These are phyloP conservation scores for Ceriagrion tenellum DNA, from an alignment of 2,888 invertebrate species.

Conservation along the genomic window DNA sequence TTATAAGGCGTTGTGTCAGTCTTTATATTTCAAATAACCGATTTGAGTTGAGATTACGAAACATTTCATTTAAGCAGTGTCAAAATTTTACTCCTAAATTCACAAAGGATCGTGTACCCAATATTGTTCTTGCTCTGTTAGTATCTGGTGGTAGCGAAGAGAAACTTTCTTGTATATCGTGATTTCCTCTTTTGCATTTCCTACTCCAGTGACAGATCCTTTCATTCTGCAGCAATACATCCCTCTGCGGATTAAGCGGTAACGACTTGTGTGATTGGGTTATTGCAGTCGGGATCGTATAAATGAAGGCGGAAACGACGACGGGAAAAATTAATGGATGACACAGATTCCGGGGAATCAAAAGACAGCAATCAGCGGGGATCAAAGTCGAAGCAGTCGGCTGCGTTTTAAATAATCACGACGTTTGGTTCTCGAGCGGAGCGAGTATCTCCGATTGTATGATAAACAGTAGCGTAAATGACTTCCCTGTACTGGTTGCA, in stretches of 20 bases:
- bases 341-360: background rate
- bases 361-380: background rate
- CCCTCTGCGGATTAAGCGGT: background rate
- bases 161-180: too few relatives aligned
- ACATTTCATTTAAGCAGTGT: too few relatives aligned
- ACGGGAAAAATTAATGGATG: background rate
- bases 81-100: too few relatives aligned
- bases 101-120: background rate
- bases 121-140: background rate
- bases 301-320: background rate
- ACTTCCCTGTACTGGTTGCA: background rate
- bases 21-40: too few relatives aligned
- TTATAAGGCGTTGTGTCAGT: too few relatives aligned
- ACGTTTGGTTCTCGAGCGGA: background rate
- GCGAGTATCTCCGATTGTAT: background rate
- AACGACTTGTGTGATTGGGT: background rate
- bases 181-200: background rate
- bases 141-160: background rate
- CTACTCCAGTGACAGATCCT: background rate
- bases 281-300: background rate
- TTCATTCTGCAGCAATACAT: background rate
- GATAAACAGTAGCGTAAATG: background rate
- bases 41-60: too few relatives aligned
- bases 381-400: conserved; percentile 1
- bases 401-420: background rate